Conservation (phyloP, 2,113 vertebrate species). For the Pygoscelis adeliae region DNA sequence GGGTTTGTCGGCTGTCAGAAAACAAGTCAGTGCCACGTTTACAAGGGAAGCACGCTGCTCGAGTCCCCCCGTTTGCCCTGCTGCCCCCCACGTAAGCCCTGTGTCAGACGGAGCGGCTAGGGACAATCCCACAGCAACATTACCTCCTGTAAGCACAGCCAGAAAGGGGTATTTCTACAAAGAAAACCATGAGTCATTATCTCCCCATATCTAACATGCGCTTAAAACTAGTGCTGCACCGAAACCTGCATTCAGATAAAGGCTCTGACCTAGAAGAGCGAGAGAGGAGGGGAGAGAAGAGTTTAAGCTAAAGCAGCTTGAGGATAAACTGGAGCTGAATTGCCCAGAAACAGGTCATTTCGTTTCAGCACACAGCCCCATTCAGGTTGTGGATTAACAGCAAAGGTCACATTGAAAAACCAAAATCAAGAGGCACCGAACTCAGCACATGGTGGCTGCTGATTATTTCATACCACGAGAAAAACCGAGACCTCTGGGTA, state of each 20-base stretch:
- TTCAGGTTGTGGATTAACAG: conserved; percentile 26
- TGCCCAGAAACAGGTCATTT: conserved; percentile 35
- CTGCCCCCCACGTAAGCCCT: neutral
- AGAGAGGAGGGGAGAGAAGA: neutral
- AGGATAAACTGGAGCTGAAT: conserved; percentile 42
- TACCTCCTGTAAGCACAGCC: neutral
- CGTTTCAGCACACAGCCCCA: neutral
- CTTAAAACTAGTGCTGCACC: neutral
- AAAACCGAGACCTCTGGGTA: neutral
- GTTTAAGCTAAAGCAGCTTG: conserved; percentile 42
- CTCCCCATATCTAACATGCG: neutral
- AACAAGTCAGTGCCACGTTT: neutral
- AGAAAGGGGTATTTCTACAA: neutral
- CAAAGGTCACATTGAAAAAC: conserved; percentile 54
- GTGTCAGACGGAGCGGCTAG: fast-evolving
- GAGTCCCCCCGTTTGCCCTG: neutral
- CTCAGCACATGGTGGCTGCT: neutral
- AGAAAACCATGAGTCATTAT: neutral
- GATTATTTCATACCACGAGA: neutral
- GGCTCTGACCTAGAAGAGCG: conserved; percentile 17
- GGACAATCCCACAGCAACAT: neutral
- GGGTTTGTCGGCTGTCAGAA: neutral
- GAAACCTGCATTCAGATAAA: neutral
- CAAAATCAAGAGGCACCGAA: neutral
- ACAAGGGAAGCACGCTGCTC: neutral